A percentile compares a stretch with the other conserved stretches of the same genome.
These are phyloP conservation scores for Acropternis orthonyx DNA, from an alignment of 2,797 vertebrate species.

Conservation along the genomic window DNA sequence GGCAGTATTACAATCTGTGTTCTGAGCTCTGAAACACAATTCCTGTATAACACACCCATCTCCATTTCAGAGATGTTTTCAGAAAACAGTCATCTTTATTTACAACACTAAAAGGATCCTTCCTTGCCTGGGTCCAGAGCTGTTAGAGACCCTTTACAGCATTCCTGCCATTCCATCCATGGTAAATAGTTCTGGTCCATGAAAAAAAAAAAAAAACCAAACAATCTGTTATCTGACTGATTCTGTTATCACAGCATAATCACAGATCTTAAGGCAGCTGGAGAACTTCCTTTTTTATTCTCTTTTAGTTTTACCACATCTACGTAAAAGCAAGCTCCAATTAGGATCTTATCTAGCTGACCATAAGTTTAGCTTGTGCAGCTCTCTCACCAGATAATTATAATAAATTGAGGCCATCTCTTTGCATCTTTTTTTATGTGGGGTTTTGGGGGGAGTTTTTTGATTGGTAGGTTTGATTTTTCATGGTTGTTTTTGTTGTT, in stretches of 20 bases:
- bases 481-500: not conserved
- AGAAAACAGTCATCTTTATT: not conserved
- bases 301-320: not conserved
- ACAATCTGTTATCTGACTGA: not conserved
- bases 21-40: not conserved
- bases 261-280: not conserved
- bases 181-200: not conserved
- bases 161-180: not conserved
- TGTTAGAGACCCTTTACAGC: not conserved
- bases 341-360: not conserved
- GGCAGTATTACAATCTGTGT: not conserved
- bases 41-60: not conserved
- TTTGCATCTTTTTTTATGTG: not conserved
- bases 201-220: not conserved
- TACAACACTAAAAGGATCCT: not conserved
- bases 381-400: not conserved
- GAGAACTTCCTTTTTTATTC: not conserved
- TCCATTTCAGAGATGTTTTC: not conserved
- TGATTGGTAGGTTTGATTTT: not conserved
- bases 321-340: not conserved
- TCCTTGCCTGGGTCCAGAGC: not conserved
- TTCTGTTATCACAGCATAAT: not conserved
- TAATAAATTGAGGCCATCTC: not conserved
- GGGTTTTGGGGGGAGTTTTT: accelerated
- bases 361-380: not conserved